Evolutionary conservation across 2,797 vertebrate genomes (phyloP), one percentile per base, ranked within the genome.

Genomic region (Cirrhinus molitorella): DNA sequence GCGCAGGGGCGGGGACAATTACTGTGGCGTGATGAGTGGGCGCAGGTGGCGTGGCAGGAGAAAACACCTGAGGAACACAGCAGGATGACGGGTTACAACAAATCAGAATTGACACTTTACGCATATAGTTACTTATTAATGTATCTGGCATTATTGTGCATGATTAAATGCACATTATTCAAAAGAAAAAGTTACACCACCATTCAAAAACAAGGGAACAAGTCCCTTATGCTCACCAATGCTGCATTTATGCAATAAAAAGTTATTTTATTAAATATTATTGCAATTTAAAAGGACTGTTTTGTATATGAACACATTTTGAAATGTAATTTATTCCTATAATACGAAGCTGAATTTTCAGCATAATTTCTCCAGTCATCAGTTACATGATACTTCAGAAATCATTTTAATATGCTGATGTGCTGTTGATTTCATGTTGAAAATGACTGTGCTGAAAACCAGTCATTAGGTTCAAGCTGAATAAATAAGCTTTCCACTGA

Each of bases 11-110:
- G 0, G 98, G 98, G 88, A 99, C 98, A 1, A 99, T 99, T 93
- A 99, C 98, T 0, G 98, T 99, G 85, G 98, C 96, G 86, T 99
- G 98, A 90, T 98, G 97, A 88, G 97, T 99, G n/a, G 98, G 96
- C 0, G 96, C 97, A 34, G 96, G 96, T 49, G 96, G 95, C 72
- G 93, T 95, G 0, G 93, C 91, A 4, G 96, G 94, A 45, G 96
- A 92, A 93, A 97, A 88, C 85, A 96, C 95, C 98, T 99, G 91
- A 82, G 21, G 7, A 45, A 76, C 3, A 21, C 28, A 63, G n/a
- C n/a, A 25, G 21, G 13, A 59, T 0, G 11, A 16, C 51, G 10
- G 70, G 25, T 73, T 73, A 72, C 23, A 28, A 11, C 13, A 17
- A 71, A 71, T 71, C 68, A 10, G 13, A 74, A 57, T 51, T 8